phyloP scores from a whole-genome alignment of 92 coral and sea anemone species.

The Desmophyllum pertusum region DNA sequence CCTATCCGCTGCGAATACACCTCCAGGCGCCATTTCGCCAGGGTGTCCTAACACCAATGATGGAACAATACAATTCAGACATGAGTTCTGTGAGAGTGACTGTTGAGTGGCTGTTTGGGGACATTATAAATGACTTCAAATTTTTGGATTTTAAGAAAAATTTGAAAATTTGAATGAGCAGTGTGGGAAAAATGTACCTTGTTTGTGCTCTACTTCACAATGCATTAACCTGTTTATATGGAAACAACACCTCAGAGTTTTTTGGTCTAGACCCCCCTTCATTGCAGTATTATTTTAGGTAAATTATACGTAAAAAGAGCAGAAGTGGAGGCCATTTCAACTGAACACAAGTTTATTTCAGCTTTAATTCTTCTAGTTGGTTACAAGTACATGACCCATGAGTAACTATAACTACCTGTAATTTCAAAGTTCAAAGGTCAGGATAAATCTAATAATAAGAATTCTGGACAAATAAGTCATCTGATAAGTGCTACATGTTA shows the following conservation, averaged over 20 bases:
- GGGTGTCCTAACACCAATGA: conserved; percentile 29
- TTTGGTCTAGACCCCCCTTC: conserved; percentile 18
- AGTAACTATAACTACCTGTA: background rate
- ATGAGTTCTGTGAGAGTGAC: conserved; percentile 34
- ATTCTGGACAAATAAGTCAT: no score
- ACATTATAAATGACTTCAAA: conserved; percentile 12
- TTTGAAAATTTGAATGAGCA: conserved; percentile 37
- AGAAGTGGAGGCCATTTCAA: background rate
- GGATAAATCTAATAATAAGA: no score
- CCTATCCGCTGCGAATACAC: conserved; percentile 43
- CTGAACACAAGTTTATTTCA: background rate
- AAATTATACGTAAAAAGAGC: background rate
- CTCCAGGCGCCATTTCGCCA: conserved; percentile 35
- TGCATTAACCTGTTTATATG: conserved; percentile 10
- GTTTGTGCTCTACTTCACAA: conserved; percentile 6
- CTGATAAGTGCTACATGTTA: no score
- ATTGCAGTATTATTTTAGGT: conserved; percentile 19
- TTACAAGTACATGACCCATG: background rate
- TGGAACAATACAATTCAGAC: conserved; percentile 30
- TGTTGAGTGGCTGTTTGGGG: conserved; percentile 37
- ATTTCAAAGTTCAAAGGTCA: no score
- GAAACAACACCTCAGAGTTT: conserved; percentile 22
- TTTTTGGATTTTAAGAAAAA: conserved; percentile 33
- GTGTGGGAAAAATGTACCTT: conserved; percentile 20
- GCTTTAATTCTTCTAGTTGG: background rate